Conservation (phyloP, 35 echinoderm and acorn worm species). For the Patiria miniata region DNA sequence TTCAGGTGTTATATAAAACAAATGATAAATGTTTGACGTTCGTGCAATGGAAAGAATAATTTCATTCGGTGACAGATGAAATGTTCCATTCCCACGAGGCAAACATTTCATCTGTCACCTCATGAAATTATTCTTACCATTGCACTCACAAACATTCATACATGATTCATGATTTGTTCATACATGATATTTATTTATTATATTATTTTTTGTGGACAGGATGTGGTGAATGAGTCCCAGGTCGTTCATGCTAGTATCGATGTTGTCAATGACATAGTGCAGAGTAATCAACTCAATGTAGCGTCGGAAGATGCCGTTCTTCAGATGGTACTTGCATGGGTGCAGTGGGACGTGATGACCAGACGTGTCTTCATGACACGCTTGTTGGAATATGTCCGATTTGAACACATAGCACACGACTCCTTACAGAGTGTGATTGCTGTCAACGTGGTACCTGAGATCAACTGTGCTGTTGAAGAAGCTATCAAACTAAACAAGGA, state of each 20-base stretch:
- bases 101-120: too few relatives aligned
- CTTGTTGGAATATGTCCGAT: constrained; percentile 12
- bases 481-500: not conserved
- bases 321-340: constrained; percentile 46
- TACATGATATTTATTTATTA: not conserved
- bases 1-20: too few relatives aligned
- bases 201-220: not conserved
- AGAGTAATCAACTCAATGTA: constrained; percentile 53
- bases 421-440: not conserved
- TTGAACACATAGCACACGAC: not conserved
- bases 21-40: too few relatives aligned
- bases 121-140: too few relatives aligned
- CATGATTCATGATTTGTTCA: not conserved
- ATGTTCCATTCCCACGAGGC: too few relatives aligned
- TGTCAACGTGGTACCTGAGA: not conserved
- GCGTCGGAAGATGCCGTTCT: constrained; percentile 40
- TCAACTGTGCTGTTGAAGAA: not conserved
- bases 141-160: too few relatives aligned
- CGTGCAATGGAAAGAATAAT: too few relatives aligned
- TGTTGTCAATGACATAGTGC: constrained; percentile 32
- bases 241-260: constrained; percentile 36
- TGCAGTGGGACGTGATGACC: constrained; percentile 1
- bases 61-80: too few relatives aligned
- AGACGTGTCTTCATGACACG: not conserved
- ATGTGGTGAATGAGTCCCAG: constrained; percentile 32